phyloP scores from a whole-genome alignment of 2,888 invertebrate species.

The Drosophila diplacantha region DNA sequence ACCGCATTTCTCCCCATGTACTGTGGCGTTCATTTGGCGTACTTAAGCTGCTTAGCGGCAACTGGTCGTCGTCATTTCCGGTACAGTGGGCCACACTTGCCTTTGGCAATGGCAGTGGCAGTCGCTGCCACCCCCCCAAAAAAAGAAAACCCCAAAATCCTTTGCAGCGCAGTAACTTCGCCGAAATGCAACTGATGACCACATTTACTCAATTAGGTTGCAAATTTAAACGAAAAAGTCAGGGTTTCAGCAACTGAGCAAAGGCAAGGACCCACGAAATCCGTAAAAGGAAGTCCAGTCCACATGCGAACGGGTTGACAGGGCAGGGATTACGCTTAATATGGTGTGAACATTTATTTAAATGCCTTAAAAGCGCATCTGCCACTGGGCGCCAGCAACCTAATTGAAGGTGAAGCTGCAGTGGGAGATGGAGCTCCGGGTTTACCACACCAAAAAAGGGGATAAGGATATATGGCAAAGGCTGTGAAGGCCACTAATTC shows the following conservation, averaged over 20 bases:
- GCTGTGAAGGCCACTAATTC: slow-evolving; percentile 10
- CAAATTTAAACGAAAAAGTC: slow-evolving; percentile 36
- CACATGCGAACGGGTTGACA: slow-evolving; percentile 24
- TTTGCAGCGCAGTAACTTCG: slow-evolving; percentile 12
- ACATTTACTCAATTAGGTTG: slow-evolving; percentile 60
- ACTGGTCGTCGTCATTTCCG: slow-evolving; percentile 53
- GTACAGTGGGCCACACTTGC: slow-evolving; percentile 39
- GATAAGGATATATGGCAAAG: slow-evolving; percentile 3
- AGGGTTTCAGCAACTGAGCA: slow-evolving; percentile 1
- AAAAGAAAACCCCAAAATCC: neutral
- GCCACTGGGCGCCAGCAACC: neutral
- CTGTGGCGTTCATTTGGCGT: slow-evolving; percentile 36
- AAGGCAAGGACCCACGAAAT: slow-evolving; percentile 2
- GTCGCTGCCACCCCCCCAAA: neutral
- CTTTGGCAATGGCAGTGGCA: slow-evolving; percentile 20
- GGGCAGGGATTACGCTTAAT: slow-evolving; percentile 42
- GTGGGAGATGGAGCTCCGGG: neutral
- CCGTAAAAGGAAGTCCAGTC: slow-evolving; percentile 1
- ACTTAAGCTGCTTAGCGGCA: slow-evolving; percentile 59
- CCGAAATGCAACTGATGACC: slow-evolving; percentile 50
- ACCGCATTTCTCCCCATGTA: slow-evolving; percentile 13
- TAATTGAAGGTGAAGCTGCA: slow-evolving; percentile 35
- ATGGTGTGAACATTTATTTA: slow-evolving; percentile 48
- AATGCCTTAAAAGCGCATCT: slow-evolving; percentile 27
- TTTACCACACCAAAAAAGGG: neutral